phyloP scores from a whole-genome alignment of 2,888 invertebrate species.

The Athrips mouffetella region DNA sequence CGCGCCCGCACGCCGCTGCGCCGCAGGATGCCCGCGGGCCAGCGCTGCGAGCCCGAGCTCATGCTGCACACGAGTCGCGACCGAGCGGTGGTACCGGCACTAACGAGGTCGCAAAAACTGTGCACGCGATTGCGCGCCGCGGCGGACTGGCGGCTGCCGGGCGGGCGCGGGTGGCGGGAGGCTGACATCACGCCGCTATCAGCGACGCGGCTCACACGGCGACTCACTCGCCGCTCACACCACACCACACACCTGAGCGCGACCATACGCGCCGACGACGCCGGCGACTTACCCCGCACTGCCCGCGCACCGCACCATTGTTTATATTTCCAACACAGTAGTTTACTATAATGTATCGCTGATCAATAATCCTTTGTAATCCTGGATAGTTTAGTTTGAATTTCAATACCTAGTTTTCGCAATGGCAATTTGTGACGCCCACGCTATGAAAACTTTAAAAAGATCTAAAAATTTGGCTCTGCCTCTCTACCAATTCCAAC shows the following conservation, averaged over 20 bases:
- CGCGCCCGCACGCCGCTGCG: conserved; percentile 59
- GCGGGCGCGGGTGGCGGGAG: conserved; percentile 29
- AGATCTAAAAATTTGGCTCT: too few species aligned
- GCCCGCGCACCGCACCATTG: conserved; percentile 8
- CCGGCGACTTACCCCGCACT: conserved; percentile 23
- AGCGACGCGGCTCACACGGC: conserved; percentile 17
- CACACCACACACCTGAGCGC: conserved; percentile 35
- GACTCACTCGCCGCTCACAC: conserved; percentile 53
- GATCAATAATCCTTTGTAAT: too few species aligned
- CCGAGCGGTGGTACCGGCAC: conserved; percentile 16
- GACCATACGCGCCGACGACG: conserved; percentile 13
- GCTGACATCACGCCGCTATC: conserved; percentile 55
- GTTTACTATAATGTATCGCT: too few species aligned
- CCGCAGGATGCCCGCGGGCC: conserved; percentile 59
- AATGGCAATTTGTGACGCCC: too few species aligned
- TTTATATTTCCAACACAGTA: too few species aligned
- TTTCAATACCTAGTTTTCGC: too few species aligned
- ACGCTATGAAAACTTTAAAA: too few species aligned
- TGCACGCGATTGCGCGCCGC: conserved; percentile 45
- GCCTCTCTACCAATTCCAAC: too few species aligned
- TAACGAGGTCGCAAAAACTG: conserved; percentile 32
- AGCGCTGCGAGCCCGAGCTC: conserved; percentile 44
- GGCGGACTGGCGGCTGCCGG: conserved; percentile 38
- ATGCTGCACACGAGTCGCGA: conserved; percentile 35
- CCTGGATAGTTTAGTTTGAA: too few species aligned